These are phyloP conservation scores for Lanistes nyassanus DNA, from an alignment of 1,140 invertebrate species.

Conservation along the genomic window DNA sequence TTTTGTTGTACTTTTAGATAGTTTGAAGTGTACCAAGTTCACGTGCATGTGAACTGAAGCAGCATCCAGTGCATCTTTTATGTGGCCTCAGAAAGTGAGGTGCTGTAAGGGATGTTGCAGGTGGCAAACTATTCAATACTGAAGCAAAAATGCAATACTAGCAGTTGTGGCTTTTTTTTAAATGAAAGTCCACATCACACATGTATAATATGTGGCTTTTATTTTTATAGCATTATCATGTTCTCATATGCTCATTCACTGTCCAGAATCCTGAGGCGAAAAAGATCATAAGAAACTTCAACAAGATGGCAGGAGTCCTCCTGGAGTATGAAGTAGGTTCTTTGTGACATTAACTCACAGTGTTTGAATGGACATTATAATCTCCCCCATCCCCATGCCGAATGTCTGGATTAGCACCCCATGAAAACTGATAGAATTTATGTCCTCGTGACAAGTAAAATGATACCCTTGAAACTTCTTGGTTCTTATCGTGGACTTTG, in stretches of 20 bases:
- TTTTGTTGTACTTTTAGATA: too few relatives aligned
- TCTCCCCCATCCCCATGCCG: neutral
- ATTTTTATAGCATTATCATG: too few relatives aligned
- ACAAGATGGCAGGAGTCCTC: conserved; percentile 70
- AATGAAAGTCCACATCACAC: too few relatives aligned
- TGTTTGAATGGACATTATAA: neutral
- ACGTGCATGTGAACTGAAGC: too few relatives aligned
- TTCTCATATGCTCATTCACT: conserved; percentile 9
- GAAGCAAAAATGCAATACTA: too few relatives aligned
- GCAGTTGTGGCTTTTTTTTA: too few relatives aligned
- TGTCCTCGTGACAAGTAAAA: neutral
- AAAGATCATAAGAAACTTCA: conserved; percentile 74
- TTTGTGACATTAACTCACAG: neutral
- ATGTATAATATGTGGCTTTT: too few relatives aligned
- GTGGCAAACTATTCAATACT: too few relatives aligned
- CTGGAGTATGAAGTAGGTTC: conserved; percentile 67
- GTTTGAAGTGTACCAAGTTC: too few relatives aligned
- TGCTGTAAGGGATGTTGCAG: too few relatives aligned
- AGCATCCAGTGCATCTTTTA: too few relatives aligned
- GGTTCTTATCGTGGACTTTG: neutral
- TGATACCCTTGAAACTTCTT: neutral
- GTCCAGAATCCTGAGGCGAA: conserved; percentile 70
- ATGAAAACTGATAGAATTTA: neutral
- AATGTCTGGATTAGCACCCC: neutral
- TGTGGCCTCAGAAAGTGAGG: too few relatives aligned